Evolutionary conservation across 2,888 invertebrate genomes (phyloP).

Genomic region (Tolmerus cingulatus): DNA sequence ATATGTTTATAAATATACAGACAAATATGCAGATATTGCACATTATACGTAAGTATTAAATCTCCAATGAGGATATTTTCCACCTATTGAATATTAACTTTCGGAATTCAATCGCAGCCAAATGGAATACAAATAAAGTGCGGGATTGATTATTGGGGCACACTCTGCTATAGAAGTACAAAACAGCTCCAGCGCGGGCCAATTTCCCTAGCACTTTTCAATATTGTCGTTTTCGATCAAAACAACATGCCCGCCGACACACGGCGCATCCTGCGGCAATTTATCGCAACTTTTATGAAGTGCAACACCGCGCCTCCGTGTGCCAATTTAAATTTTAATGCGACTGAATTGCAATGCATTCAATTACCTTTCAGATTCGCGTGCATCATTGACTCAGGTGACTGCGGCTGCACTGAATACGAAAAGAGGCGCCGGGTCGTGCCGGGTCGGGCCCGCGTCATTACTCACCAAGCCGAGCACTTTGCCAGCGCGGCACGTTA

Average conservation of each 20-base stretch:
- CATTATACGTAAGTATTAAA: too few relatives aligned
- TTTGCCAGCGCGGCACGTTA: slow-evolving; percentile 8
- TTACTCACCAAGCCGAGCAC: slow-evolving; percentile 3
- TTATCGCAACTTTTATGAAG: neutral
- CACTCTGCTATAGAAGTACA: neutral
- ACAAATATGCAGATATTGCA: too few relatives aligned
- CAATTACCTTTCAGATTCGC: neutral
- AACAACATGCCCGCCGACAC: neutral
- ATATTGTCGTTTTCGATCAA: neutral
- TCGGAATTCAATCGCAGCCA: neutral
- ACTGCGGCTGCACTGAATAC: neutral
- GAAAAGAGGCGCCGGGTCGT: neutral
- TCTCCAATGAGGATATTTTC: too few relatives aligned
- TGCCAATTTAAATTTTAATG: neutral
- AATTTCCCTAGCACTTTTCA: neutral
- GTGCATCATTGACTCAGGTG: neutral
- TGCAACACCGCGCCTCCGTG: neutral
- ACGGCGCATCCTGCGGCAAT: neutral
- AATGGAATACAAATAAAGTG: neutral
- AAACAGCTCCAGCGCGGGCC: neutral
- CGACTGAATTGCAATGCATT: neutral
- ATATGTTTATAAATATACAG: too few relatives aligned
- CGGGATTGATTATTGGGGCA: neutral
- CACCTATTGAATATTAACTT: neutral
- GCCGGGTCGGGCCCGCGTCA: neutral